These are phyloP conservation scores for Hipposideros larvatus DNA, from an alignment of 2,797 vertebrate genomes.

Conservation along the genomic window DNA sequence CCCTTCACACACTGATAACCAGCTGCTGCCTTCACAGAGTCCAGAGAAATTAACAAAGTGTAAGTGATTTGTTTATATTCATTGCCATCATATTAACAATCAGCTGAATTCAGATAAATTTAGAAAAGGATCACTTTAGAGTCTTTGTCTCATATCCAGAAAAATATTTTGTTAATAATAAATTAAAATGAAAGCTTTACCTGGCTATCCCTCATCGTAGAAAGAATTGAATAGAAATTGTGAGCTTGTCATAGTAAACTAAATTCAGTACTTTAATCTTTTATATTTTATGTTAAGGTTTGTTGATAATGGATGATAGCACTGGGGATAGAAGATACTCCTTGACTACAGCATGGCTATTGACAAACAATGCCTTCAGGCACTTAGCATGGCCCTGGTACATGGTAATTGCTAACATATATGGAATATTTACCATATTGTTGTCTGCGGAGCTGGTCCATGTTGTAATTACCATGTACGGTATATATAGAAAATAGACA, in stretches of 20 bases:
- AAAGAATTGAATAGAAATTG: neutral
- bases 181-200: conserved; percentile 21
- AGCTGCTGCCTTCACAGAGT: conserved; percentile 84
- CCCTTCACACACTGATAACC: conserved; percentile 76
- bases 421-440: neutral
- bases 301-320: neutral
- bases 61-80: conserved; percentile 76
- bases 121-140: conserved; percentile 28
- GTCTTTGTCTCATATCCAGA: neutral
- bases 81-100: conserved; percentile 22
- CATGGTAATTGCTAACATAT: neutral
- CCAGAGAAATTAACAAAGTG: conserved; percentile 85
- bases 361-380: neutral
- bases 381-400: neutral
- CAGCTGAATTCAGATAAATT: conserved; percentile 33
- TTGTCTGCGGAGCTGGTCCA: neutral
- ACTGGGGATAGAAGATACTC: neutral
- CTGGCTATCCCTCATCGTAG: neutral
- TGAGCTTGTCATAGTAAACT: neutral
- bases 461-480: neutral
- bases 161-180: conserved; percentile 46
- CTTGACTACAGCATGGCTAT: neutral
- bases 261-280: neutral
- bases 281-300: neutral
- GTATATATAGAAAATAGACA: neutral